Conservation (phyloP, 2,888 invertebrate species). For the Aleiodes leptofemur region DNA sequence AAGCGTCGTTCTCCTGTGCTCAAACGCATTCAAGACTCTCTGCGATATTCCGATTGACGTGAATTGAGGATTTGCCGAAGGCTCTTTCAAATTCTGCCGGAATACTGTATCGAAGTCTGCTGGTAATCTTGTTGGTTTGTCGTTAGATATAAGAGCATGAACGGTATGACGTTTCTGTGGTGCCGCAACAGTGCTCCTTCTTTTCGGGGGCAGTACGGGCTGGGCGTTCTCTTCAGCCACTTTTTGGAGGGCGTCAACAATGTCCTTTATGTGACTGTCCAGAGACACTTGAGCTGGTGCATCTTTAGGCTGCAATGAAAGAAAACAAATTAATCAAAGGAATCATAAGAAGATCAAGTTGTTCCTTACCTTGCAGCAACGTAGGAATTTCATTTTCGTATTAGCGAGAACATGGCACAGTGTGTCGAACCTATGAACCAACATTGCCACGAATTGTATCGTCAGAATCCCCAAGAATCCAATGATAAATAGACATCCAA, state of each 20-base stretch:
- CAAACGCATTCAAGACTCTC: conserved; percentile 49
- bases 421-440: conserved; percentile 81
- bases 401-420: conserved; percentile 86
- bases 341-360: no score
- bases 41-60: conserved; percentile 50
- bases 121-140: conserved; percentile 88
- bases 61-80: conserved; percentile 48
- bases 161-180: conserved; percentile 91
- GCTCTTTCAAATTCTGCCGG: conserved; percentile 59
- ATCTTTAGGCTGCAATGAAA: conserved; percentile 81
- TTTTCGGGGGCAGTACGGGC: conserved; percentile 77
- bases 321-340: no score
- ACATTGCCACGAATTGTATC: conserved; percentile 81
- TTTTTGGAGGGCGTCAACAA: conserved; percentile 90
- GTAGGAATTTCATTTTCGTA: conserved; percentile 90
- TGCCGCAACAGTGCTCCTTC: conserved; percentile 85
- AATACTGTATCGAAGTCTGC: conserved; percentile 63
- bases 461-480: conserved; percentile 79
- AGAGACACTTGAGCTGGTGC: conserved; percentile 87
- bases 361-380: conserved; percentile 83
- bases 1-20: conserved; percentile 48
- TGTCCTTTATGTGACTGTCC: conserved; percentile 87
- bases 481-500: conserved; percentile 80
- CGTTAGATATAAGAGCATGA: conserved; percentile 90
- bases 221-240: conserved; percentile 79